Conservation (phyloP, 1,140 invertebrate genomes). For the Diabrotica undecimpunctata region DNA sequence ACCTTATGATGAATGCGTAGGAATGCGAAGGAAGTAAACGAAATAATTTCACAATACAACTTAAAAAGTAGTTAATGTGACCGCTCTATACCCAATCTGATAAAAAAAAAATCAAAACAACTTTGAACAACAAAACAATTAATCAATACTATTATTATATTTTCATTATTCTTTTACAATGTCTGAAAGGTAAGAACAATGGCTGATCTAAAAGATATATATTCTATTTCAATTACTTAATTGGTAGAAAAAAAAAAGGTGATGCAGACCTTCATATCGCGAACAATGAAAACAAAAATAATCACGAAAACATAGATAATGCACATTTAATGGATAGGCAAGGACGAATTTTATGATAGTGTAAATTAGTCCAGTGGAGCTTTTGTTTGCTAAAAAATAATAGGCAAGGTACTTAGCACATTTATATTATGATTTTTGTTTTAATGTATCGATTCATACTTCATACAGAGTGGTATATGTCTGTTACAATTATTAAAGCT, state of each 20-base stretch:
- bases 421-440: neutral
- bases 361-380: neutral
- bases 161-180: too few relatives aligned
- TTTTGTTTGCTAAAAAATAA: neutral
- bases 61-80: too few relatives aligned
- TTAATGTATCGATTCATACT: neutral
- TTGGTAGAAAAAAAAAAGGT: neutral
- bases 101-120: too few relatives aligned
- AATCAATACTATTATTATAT: too few relatives aligned
- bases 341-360: slow-evolving; percentile 3
- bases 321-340: slow-evolving; percentile 15
- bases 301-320: slow-evolving; percentile 15
- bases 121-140: too few relatives aligned
- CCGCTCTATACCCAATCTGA: too few relatives aligned
- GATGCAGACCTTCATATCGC: neutral
- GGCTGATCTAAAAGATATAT: too few relatives aligned
- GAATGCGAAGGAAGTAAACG: too few relatives aligned
- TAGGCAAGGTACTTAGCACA: neutral
- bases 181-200: too few relatives aligned
- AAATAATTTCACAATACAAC: too few relatives aligned
- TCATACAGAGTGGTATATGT: neutral
- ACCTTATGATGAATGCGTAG: too few relatives aligned
- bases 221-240: too few relatives aligned
- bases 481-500: neutral
- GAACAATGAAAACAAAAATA: neutral